phyloP scores from a whole-genome alignment of 2,888 invertebrate genomes.

The Panzeria rudis region DNA sequence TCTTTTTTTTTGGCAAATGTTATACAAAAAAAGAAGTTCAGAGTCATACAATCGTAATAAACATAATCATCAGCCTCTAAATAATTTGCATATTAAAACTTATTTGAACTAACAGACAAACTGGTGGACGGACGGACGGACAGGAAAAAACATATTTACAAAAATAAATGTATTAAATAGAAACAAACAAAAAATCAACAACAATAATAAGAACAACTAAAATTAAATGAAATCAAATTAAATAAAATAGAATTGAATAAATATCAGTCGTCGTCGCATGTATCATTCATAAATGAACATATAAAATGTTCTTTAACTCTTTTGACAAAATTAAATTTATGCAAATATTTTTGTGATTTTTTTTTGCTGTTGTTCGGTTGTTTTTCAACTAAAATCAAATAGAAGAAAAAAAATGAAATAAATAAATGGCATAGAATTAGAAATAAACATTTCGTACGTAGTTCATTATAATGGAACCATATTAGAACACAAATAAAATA shows the following conservation, averaged over 20 bases:
- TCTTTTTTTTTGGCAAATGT: neutral
- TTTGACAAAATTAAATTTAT: constrained; percentile 71
- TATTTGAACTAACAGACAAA: constrained; percentile 15
- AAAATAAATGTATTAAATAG: constrained; percentile 45
- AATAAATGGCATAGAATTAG: constrained; percentile 55
- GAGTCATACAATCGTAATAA: neutral
- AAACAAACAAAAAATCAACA: constrained; percentile 46
- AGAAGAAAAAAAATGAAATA: constrained; percentile 14
- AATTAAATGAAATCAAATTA: constrained; percentile 46
- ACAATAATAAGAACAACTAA: constrained; percentile 41
- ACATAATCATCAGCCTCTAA: constrained; percentile 1
- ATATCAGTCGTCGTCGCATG: constrained; percentile 19
- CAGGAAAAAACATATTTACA: constrained; percentile 6
- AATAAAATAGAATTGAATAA: constrained; percentile 31
- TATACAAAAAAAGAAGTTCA: neutral
- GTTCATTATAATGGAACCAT: constrained; percentile 64
- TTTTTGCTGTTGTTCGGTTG: constrained; percentile 32
- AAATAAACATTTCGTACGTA: constrained; percentile 47
- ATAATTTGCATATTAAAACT: constrained; percentile 40
- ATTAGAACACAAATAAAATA: neutral
- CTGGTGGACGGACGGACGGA: constrained; percentile 8
- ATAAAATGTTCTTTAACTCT: constrained; percentile 71
- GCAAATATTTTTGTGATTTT: constrained; percentile 61
- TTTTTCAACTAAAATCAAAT: constrained; percentile 39
- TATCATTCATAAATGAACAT: constrained; percentile 68